Conservation (phyloP, 2,797 vertebrate species). For the Tympanoctomys barrerae region DNA sequence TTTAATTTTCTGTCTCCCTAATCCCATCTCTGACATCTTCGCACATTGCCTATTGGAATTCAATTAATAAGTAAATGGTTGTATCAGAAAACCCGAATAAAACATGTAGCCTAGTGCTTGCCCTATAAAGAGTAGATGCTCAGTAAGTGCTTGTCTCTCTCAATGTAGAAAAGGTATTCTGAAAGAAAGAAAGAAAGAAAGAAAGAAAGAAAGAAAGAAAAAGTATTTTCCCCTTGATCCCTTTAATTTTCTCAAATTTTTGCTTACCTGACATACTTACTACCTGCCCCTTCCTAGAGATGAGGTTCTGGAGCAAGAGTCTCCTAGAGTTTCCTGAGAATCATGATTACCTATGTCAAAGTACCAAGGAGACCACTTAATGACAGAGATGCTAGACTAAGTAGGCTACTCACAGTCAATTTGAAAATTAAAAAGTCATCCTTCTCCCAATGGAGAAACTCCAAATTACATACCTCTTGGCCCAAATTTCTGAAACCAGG, state of each 20-base stretch:
- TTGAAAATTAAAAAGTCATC: conserved; percentile 62
- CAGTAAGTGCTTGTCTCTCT: conserved; percentile 31
- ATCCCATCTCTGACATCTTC: not conserved
- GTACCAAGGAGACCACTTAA: conserved; percentile 36
- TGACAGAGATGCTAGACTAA: conserved; percentile 63
- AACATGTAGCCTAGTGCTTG: not conserved
- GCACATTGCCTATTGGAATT: not conserved
- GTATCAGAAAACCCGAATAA: conserved; percentile 22
- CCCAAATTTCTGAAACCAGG: conserved; percentile 56
- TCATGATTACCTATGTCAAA: conserved; percentile 38
- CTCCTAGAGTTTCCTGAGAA: conserved; percentile 57
- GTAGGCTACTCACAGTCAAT: conserved; percentile 59
- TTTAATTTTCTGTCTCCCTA: not conserved
- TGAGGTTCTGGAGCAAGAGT: conserved; percentile 56
- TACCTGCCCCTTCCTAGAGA: not conserved
- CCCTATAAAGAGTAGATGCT: conserved; percentile 37
- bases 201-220: not conserved
- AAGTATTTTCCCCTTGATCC: conserved; percentile 22
- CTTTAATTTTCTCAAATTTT: conserved; percentile 44
- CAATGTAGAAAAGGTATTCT: not conserved
- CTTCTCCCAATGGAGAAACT: conserved; percentile 57
- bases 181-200: not conserved
- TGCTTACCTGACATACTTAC: not conserved
- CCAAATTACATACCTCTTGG: conserved; percentile 59
- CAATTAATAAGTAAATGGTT: conserved; percentile 18